Evolutionary conservation across 1,140 invertebrate species (phyloP).

Genomic region (Physella acuta): DNA sequence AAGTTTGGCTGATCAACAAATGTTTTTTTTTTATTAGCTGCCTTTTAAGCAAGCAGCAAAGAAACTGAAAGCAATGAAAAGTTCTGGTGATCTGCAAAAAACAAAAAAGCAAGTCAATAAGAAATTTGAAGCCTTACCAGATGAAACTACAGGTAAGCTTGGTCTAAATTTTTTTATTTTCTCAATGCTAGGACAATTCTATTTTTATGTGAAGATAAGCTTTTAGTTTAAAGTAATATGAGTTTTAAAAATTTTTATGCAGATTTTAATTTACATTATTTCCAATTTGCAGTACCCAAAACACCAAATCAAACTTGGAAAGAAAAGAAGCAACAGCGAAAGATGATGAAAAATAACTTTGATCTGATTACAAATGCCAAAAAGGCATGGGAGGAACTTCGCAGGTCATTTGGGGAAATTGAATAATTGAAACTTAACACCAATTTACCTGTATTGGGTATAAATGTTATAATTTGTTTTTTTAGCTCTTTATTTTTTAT

Average conservation of each 20-base stretch:
- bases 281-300: conserved; percentile 41
- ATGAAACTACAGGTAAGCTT: conserved; percentile 41
- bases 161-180: too few relatives aligned
- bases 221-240: too few relatives aligned
- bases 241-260: too few relatives aligned
- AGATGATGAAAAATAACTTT: conserved; percentile 56
- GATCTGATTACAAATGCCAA: conserved; percentile 75
- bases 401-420: too few relatives aligned
- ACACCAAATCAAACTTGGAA: conserved; percentile 48
- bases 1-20: too few relatives aligned
- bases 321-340: conserved; percentile 51
- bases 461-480: too few relatives aligned
- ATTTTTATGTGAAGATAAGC: too few relatives aligned
- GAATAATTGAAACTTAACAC: too few relatives aligned
- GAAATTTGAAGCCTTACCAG: conserved; percentile 42
- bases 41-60: conserved; percentile 41
- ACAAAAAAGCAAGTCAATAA: conserved; percentile 34
- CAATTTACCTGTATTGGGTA: too few relatives aligned
- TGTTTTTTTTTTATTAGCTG: conserved; percentile 29
- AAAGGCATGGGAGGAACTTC: conserved; percentile 72
- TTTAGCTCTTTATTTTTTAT: conserved; percentile 1
- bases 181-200: too few relatives aligned
- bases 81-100: conserved; percentile 33
- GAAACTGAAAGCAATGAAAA: conserved; percentile 42
- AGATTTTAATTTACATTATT: conserved; percentile 8